Conservation (phyloP, 2,113 vertebrate species). For the Marmota monax region DNA sequence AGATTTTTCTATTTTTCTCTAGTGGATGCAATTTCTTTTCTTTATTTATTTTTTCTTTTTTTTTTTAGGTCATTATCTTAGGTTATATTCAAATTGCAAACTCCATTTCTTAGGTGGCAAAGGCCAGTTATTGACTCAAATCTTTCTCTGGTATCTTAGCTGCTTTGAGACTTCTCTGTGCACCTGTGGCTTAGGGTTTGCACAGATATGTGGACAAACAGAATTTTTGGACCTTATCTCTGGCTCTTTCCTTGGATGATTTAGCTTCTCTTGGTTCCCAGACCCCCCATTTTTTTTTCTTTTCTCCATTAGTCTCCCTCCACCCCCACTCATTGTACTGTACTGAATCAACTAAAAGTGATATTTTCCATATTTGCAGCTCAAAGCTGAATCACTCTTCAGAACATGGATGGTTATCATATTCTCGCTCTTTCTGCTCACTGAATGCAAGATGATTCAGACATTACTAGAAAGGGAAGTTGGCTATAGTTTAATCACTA, state of each 20-base stretch:
- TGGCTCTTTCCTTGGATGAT: neutral
- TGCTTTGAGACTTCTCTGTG: neutral
- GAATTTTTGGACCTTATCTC: neutral
- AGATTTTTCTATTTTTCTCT: conserved; percentile 7
- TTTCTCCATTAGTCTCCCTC: neutral
- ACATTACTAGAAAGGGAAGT: neutral
- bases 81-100: neutral
- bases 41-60: neutral
- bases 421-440: neutral
- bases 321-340: neutral
- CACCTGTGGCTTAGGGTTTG: neutral
- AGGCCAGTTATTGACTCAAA: neutral
- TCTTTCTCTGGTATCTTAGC: neutral
- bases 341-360: neutral
- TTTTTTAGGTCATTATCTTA: conserved; percentile 4
- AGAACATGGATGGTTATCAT: neutral
- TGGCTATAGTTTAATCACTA: neutral
- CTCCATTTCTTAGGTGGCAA: neutral
- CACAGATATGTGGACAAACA: neutral
- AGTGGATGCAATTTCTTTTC: neutral
- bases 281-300: neutral
- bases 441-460: too few species aligned
- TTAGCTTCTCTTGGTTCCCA: neutral
- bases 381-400: neutral
- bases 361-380: too few species aligned